Evolutionary conservation across 2,113 vertebrate genomes (phyloP).

Genomic region (Pycnonotus jocosus): DNA sequence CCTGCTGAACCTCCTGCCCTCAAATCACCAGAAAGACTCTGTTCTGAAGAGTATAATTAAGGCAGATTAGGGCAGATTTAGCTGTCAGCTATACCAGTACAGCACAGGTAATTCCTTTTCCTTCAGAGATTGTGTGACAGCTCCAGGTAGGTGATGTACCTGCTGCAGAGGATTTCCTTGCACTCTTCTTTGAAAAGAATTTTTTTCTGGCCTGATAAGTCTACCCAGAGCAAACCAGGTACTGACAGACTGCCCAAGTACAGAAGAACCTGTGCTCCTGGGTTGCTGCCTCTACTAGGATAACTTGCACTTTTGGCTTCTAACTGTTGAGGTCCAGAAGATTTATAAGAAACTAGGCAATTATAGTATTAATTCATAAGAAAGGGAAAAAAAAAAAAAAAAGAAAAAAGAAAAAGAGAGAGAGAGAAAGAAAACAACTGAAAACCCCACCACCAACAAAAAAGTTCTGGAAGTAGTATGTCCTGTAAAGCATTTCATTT

Average conservation of each 20-base stretch:
- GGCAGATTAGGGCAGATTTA: conserved; percentile 54
- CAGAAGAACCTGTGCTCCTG: not conserved
- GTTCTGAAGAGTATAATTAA: conserved; percentile 62
- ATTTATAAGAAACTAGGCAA: not conserved
- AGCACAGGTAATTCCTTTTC: not conserved
- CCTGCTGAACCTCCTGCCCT: conserved; percentile 51
- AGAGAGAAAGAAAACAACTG: accelerated
- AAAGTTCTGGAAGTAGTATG: not conserved
- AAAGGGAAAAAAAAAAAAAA: not conserved
- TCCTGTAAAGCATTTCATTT: not conserved
- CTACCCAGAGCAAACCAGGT: not conserved
- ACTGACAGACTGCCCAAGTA: not conserved
- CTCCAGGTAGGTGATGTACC: not conserved
- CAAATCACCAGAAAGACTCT: conserved; percentile 63
- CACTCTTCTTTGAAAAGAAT: not conserved
- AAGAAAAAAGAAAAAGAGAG: no score
- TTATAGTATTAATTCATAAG: not conserved
- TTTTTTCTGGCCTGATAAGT: not conserved
- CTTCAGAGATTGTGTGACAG: not conserved
- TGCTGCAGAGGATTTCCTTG: not conserved
- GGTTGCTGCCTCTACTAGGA: accelerated
- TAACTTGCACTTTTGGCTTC: not conserved
- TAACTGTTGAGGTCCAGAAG: not conserved
- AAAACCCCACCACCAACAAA: not conserved
- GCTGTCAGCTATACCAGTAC: not conserved